Evolutionary conservation across 2,797 vertebrate species (phyloP), one percentile per base, ranked within the genome.

Genomic region (Danio aesculapii): DNA sequence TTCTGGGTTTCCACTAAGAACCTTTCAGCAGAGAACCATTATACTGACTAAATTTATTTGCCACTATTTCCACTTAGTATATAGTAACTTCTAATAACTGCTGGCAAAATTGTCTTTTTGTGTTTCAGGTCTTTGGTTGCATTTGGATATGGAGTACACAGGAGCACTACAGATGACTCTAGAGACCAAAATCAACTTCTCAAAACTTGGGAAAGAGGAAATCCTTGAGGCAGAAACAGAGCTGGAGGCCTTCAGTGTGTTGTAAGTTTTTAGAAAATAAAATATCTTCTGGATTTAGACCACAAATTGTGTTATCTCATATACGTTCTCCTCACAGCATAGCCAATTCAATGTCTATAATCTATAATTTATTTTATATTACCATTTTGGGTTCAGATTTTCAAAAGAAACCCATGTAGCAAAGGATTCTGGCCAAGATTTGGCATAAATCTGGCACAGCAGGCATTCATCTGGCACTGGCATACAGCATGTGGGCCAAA

Each of bases 181-280:
- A 4, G 95, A 97, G 90, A 97, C 96, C 0, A 98, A 97, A 90
- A 96, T 97, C 91, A 97, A 97, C 88, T 89, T 98, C 88, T 94
- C 94, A 86, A 98, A 95, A 81, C 91, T 97, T 84, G 95, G 96
- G 2, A 98, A 96, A 87, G 96, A 98, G 16, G 90, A 84, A 0
- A 77, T 82, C 5, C 91, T 93, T 73, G 95, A 95, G 43, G 69
- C 87, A 0, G 1, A 93, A 61, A 89, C 62, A 0, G 50, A 79
- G 0, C 57, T 75, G 13, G 92, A 95, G 43, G 79, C 83, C 0
- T 84, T 90, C 0, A 62, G 85, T 79, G 87, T 91, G 47, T 84
- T 92, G 96, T 97, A 77, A 92, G 93, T 81, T 71, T 83, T 63
- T 76, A 6, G 49, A 68, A 16, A 68, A 17, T 49, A 58, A 2